Conservation (phyloP, 1,140 invertebrate species). For the Coelopa frigida region DNA sequence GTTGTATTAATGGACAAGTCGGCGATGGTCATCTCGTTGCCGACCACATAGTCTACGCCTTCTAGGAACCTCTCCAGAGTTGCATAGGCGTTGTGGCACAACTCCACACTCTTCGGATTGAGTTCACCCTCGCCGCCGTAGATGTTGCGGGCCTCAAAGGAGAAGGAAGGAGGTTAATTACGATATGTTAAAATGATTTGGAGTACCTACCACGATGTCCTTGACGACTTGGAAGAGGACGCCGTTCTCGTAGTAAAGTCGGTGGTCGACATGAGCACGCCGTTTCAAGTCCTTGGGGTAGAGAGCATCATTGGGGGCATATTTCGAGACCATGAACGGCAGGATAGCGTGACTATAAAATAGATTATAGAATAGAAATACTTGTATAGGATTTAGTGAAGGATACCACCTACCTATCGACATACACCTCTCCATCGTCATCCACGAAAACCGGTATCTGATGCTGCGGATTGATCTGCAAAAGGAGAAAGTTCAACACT, state of each 20-base stretch:
- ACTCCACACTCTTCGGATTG: slow-evolving; percentile 21
- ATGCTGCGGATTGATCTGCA: slow-evolving; percentile 57
- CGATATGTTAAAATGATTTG: not conserved
- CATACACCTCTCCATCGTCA: slow-evolving; percentile 54
- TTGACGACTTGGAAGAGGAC: slow-evolving; percentile 49
- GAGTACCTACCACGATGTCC: slow-evolving; percentile 25
- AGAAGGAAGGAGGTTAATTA: too few relatives aligned
- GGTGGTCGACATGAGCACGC: slow-evolving; percentile 61
- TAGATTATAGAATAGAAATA: slow-evolving; percentile 1
- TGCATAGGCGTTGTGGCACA: slow-evolving; percentile 47
- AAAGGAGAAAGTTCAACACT: not conserved
- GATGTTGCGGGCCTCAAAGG: slow-evolving; percentile 26
- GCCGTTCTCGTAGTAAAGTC: slow-evolving; percentile 64
- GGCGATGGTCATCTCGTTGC: slow-evolving; percentile 52
- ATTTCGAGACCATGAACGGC: slow-evolving; percentile 61
- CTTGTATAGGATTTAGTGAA: too few relatives aligned
- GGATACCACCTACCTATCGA: slow-evolving; percentile 48
- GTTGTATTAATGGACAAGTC: slow-evolving; percentile 48
- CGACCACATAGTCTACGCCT: slow-evolving; percentile 43
- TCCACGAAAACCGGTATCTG: slow-evolving; percentile 60
- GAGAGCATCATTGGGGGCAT: slow-evolving; percentile 54
- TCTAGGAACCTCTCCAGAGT: slow-evolving; percentile 47
- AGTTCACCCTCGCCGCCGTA: slow-evolving; percentile 33
- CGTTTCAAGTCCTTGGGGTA: slow-evolving; percentile 59
- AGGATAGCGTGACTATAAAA: slow-evolving; percentile 59